Percentiles rank a stretch among this genome's conserved stretches.
Conservation (phyloP, 2,113 vertebrate genomes). For the Nothobranchius kuhntae region DNA sequence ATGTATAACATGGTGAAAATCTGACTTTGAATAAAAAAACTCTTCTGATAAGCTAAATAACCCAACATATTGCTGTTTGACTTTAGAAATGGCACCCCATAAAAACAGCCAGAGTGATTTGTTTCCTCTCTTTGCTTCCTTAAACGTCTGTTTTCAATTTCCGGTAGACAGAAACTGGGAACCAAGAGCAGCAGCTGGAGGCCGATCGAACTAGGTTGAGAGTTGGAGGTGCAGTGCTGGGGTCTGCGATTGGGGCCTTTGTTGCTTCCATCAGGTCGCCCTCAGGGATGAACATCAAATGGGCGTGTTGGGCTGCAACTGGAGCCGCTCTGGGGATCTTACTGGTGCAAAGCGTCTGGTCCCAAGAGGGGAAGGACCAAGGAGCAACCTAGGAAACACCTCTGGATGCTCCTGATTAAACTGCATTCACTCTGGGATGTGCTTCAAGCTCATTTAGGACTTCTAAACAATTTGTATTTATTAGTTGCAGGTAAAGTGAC, state of each 20-base stretch:
- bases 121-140: too few relatives aligned
- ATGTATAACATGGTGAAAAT: too few relatives aligned
- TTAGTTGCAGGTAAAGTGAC: too few relatives aligned
- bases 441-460: too few relatives aligned
- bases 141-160: not conserved
- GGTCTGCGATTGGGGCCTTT: constrained; percentile 31
- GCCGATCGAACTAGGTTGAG: constrained; percentile 16
- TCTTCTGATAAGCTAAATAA: too few relatives aligned
- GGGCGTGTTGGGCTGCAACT: constrained; percentile 37
- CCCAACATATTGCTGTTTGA: too few relatives aligned
- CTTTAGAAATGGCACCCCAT: too few relatives aligned
- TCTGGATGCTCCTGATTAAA: too few relatives aligned
- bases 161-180: not conserved
- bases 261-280: constrained; percentile 9
- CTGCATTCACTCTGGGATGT: too few relatives aligned
- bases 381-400: not conserved
- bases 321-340: constrained; percentile 43
- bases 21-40: too few relatives aligned
- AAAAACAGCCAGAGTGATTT: too few relatives aligned
- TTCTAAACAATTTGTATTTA: too few relatives aligned
- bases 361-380: not conserved
- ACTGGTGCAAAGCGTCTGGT: constrained; percentile 11
- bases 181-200: not conserved
- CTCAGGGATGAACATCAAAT: constrained; percentile 7
- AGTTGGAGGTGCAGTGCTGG: constrained; percentile 25